Conservation (phyloP, 2,888 invertebrate species). For the Embidobia sp. region DNA sequence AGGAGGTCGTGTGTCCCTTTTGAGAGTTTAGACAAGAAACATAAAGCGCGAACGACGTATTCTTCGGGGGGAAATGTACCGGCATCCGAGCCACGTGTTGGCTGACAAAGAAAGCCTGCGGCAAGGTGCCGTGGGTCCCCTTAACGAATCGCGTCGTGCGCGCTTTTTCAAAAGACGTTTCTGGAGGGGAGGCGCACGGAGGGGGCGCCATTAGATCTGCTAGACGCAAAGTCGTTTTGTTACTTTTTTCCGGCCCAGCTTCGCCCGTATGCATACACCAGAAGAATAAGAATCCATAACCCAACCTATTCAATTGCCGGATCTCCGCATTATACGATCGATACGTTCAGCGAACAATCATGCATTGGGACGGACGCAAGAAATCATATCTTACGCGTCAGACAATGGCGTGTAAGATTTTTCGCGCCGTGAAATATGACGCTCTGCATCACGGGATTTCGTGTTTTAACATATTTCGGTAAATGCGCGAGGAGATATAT, state of each 20-base stretch:
- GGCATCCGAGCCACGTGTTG: conserved; percentile 78
- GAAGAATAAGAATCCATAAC: conserved; percentile 66
- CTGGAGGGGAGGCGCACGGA: conserved; percentile 44
- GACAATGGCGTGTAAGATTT: conserved; percentile 50
- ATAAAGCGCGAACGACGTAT: conserved; percentile 59
- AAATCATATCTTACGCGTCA: conserved; percentile 61
- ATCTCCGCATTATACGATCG: conserved; percentile 66
- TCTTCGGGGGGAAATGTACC: conserved; percentile 55
- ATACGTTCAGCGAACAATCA: conserved; percentile 64
- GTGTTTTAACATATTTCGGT: conserved; percentile 58
- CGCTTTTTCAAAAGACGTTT: conserved; percentile 68
- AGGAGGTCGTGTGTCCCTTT: conserved; percentile 71
- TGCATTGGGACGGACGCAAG: conserved; percentile 45
- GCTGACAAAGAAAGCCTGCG: conserved; percentile 75
- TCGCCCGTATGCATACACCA: conserved; percentile 57
- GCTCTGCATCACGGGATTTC: conserved; percentile 49
- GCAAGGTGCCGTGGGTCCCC: conserved; percentile 77
- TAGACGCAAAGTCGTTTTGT: conserved; percentile 77
- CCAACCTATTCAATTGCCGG: conserved; percentile 64
- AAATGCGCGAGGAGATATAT: conserved; percentile 26
- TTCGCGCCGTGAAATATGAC: conserved; percentile 62
- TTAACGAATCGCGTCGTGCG: conserved; percentile 70
- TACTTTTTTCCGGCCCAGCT: conserved; percentile 71
- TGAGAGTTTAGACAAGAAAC: conserved; percentile 64
- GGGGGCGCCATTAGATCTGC: conserved; percentile 72